Conservation (phyloP, 2,797 vertebrate species). For the Falco berigora region DNA sequence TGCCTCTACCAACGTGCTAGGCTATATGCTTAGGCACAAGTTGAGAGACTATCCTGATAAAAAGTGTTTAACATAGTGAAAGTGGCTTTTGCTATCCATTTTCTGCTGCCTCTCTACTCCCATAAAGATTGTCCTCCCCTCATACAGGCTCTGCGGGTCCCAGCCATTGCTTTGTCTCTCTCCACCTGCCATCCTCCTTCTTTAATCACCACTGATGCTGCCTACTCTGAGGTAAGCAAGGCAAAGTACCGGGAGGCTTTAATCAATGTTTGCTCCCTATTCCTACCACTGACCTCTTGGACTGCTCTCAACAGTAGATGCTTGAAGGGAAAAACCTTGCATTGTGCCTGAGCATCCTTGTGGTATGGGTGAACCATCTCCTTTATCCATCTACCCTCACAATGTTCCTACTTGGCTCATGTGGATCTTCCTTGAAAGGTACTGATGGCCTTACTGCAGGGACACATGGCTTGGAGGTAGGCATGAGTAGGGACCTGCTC, state of each 20-base stretch:
- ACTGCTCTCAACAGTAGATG: background rate
- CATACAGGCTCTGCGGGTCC: background rate
- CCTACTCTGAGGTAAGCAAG: background rate
- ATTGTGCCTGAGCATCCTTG: background rate
- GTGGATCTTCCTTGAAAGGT: background rate
- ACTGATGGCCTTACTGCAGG: background rate
- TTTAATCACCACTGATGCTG: background rate
- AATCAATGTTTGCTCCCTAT: background rate
- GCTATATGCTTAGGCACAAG: background rate
- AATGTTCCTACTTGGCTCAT: background rate
- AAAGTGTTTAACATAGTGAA: background rate
- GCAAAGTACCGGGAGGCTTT: background rate
- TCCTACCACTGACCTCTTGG: background rate
- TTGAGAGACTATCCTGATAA: background rate
- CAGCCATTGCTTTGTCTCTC: background rate
- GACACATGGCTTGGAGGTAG: background rate
- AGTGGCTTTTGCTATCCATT: background rate
- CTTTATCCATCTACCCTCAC: background rate
- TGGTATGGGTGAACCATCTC: background rate
- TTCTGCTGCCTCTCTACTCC: background rate
- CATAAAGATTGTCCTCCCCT: background rate
- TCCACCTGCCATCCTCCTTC: background rate
- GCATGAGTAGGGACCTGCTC: background rate
- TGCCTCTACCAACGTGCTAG: background rate
- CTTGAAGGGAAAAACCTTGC: background rate